Conservation (phyloP, 2,797 vertebrate species). For the Premnoplex brunnescens region DNA sequence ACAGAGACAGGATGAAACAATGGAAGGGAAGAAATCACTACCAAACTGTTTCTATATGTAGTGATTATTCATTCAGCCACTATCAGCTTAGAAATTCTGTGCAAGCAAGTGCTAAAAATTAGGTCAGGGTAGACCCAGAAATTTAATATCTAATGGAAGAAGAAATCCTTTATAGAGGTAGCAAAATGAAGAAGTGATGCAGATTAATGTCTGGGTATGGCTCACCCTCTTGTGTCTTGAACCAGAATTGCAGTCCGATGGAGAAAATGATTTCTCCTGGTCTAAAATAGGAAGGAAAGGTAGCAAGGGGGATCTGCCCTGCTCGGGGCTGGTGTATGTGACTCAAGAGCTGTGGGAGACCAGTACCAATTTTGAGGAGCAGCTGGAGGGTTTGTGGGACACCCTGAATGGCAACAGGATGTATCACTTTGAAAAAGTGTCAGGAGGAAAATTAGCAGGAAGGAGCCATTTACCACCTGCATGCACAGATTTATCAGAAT, state of each 20-base stretch:
- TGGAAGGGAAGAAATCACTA: not conserved
- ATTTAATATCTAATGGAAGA: not conserved
- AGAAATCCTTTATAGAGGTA: not conserved
- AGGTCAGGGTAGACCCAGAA: not conserved
- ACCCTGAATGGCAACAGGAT: not conserved
- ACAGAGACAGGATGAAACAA: not conserved
- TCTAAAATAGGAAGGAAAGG: not conserved
- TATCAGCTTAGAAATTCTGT: not conserved
- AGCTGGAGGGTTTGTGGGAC: not conserved
- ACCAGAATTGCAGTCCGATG: not conserved
- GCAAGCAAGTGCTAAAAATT: not conserved
- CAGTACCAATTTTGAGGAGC: not conserved
- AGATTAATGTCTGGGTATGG: not conserved
- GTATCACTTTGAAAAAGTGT: not conserved
- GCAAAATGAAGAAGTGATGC: not conserved
- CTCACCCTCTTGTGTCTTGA: constrained; percentile 41
- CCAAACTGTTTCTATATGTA: not conserved
- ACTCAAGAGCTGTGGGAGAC: not conserved
- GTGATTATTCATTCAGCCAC: not conserved
- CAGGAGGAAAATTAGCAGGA: not conserved
- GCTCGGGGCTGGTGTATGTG: not conserved
- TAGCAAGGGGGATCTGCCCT: not conserved
- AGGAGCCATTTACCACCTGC: not conserved
- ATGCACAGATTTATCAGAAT: not conserved
- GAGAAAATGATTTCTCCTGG: not conserved